Base-by-base conservation (phyloP, 1,140 invertebrate genomes). In the Cyclargus thomasi region DNA sequence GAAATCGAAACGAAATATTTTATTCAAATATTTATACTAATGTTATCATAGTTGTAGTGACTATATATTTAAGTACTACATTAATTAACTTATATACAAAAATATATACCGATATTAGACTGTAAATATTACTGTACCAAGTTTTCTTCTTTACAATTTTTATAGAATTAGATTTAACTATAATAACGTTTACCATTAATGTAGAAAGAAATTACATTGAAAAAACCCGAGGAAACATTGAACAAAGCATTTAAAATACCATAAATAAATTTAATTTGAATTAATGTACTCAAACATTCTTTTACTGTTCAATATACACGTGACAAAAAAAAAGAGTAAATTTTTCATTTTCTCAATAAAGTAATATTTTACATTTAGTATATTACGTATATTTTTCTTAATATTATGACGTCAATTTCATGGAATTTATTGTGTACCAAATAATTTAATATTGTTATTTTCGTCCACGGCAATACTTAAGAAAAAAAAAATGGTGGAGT, bases 21-120 rank as follows among this genome's bases (percentile, higher is more conserved):
- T 87, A 86, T 87, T 85, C 83, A 82, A 89, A 89, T 87, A 87
- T 89, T 86, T 88, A 89, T 89, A 89, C 77, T 86, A 86, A 82
- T 80, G 83, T 85, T 87, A 86, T 87, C 75, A 73, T 85, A 83
- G 80, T 86, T 79, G 83, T 86, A 88, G 83, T 73, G 65, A 74
- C 72, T 81, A 78, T 80, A 78, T 65, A 72, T 73, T 77, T 83
- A 81, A 77, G 70, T 78, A 79, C 73, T 81, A 81, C 81, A 67
- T 74, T 86, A 86, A 83, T 78, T 81, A 82, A 86, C 81, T 85
- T 86, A 86, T 89, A 87, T 81, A 87, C 83, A 87, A 85, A 79
- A 83, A 80, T 80, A 82, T 86, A 83, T 87, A 86, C 82, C 77
- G 77, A 81, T 73, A 78, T 82, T 83, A 79, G 80, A 76, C 75